Evolutionary conservation across 2,113 vertebrate genomes (phyloP), one percentile per base, ranked within the genome.

Genomic region (Hucho hucho): DNA sequence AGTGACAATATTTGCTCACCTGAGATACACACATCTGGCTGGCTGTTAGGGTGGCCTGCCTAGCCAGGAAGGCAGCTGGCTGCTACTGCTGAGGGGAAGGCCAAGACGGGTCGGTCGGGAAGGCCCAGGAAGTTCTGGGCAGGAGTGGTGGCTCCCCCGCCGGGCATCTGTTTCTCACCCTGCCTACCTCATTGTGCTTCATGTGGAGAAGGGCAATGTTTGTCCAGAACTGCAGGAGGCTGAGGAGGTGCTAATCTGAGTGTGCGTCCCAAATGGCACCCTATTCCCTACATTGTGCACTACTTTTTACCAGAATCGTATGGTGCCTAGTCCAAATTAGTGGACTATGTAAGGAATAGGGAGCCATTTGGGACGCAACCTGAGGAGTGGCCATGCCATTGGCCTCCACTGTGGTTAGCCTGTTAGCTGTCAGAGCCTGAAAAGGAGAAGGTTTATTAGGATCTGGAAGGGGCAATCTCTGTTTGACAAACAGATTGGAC

Each of bases 1-100:
- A 81, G 77, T 67, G 70, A 86, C 87, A 76, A 64, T 93, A 83
- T 94, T 94, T 95, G 91, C 87, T 91, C 93, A 91, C 91, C 91
- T 89, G 88, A 89, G 84, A 78, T 56, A 81, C 80, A 59, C 79
- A 26, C 16, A 65, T 59, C 64, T 73, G 63, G 43, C 71, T 49
- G 4, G 49, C 49, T 18, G 16, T 78, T 26, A 53, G 81, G 79
- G 58, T 78, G 59, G 16, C 69, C 43, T 67, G 70, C 47, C 4
- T 65, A n/a, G 63, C 63, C 63, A 64, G 64, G 24, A 13, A 65
- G 64, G 14, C 24, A 28, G 64, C 24, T 89, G 92, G 88, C 88
- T 88, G 88, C 1, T 16, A n/a, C 69, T 49, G 81, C 43, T 53
- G 16, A 53, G 49, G 49, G 49, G 4, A 53, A 53, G 49, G 3